Evolutionary conservation across 2,797 vertebrate species (phyloP).

Genomic region (Petrocephalus schoutedeni): DNA sequence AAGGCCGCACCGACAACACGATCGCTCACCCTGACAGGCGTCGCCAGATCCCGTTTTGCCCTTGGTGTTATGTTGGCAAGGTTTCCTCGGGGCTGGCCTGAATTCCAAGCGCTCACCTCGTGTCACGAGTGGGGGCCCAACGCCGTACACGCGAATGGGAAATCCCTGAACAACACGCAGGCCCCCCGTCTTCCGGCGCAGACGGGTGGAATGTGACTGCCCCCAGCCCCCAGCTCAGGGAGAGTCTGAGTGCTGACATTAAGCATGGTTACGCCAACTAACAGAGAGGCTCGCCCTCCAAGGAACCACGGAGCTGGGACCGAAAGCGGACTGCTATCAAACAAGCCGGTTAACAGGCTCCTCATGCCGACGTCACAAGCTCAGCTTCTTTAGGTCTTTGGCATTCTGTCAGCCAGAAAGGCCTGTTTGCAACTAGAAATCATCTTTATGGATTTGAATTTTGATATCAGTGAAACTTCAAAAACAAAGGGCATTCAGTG

Average conservation of each 20-base stretch:
- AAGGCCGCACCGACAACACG: constrained; percentile 1
- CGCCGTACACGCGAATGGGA: constrained; percentile 39
- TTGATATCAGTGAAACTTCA: not conserved
- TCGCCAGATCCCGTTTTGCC: not conserved
- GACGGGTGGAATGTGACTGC: constrained; percentile 39
- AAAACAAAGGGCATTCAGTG: not conserved
- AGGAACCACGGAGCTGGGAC: not conserved
- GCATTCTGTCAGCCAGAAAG: not conserved
- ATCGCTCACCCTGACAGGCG: not conserved
- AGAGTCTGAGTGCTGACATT: constrained; percentile 30
- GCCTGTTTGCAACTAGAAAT: not conserved
- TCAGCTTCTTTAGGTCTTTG: not conserved
- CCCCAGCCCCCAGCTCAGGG: constrained; percentile 18
- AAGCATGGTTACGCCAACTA: constrained; percentile 17
- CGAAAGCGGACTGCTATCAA: not conserved
- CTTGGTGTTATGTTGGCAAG: not conserved
- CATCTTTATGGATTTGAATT: not conserved
- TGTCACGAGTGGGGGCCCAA: not conserved
- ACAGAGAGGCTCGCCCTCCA: constrained; percentile 12
- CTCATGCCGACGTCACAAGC: not conserved
- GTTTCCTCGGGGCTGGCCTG: constrained; percentile 39
- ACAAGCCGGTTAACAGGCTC: not conserved
- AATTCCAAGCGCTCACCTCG: constrained; percentile 30
- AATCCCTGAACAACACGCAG: constrained; percentile 34
- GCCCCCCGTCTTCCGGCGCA: constrained; percentile 31